phyloP scores from a whole-genome alignment of 2,888 invertebrate species.

The Entomobrya multifasciata region DNA sequence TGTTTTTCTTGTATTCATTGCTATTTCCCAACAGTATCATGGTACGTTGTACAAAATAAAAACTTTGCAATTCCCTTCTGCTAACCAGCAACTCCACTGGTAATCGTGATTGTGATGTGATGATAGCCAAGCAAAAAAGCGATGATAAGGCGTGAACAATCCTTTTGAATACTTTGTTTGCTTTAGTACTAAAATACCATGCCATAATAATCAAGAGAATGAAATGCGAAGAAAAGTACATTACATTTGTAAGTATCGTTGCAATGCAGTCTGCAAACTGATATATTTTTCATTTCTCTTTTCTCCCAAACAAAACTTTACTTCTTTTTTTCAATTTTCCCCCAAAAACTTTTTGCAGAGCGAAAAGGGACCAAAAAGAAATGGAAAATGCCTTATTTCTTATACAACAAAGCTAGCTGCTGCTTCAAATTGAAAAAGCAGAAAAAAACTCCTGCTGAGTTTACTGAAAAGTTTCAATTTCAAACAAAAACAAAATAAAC shows the following conservation, averaged over 20 bases:
- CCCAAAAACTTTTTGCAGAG: too few relatives aligned
- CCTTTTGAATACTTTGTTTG: neutral
- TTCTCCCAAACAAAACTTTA: neutral
- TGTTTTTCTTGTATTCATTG: too few relatives aligned
- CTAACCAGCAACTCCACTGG: neutral
- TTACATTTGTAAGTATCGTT: neutral
- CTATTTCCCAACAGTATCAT: too few relatives aligned
- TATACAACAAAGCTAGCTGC: too few relatives aligned
- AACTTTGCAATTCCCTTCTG: neutral
- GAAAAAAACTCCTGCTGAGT: neutral
- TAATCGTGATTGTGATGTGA: neutral
- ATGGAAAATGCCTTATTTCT: too few relatives aligned
- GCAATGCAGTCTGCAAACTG: too few relatives aligned
- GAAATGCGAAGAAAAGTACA: neutral
- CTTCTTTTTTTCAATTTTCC: constrained; percentile 3
- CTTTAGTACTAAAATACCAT: neutral
- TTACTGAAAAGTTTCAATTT: neutral
- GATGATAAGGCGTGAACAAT: constrained; percentile 5
- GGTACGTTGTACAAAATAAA: neutral
- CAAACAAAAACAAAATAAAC: neutral
- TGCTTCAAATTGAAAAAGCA: neutral
- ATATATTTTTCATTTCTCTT: neutral
- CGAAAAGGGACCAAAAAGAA: too few relatives aligned
- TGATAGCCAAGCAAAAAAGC: too few relatives aligned
- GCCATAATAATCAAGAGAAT: constrained; percentile 2